A percentile compares a stretch with the other conserved stretches of the same genome.
These are phyloP conservation scores for Drosophila quadrilineata DNA, from an alignment of 1,140 invertebrate genomes.

Conservation along the genomic window DNA sequence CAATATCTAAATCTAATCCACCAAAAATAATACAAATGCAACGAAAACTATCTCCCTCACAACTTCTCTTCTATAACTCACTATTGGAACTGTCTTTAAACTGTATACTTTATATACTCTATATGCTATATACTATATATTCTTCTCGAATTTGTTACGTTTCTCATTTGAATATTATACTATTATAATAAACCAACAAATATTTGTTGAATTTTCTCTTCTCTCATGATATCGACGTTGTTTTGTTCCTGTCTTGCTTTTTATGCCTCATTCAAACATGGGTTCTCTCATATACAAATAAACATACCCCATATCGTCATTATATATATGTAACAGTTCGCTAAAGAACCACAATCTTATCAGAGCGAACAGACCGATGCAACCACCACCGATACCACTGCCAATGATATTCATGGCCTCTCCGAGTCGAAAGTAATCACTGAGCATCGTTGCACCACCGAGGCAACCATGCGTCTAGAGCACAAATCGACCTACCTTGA, in stretches of 20 bases:
- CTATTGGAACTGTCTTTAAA: constrained; percentile 20
- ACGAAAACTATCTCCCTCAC: constrained; percentile 17
- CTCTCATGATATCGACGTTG: constrained; percentile 75
- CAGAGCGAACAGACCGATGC: constrained; percentile 60
- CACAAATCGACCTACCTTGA: constrained; percentile 77
- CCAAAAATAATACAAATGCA: constrained; percentile 35
- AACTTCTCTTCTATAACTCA: constrained; percentile 11
- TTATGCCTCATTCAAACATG: constrained; percentile 25
- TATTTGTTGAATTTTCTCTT: constrained; percentile 76
- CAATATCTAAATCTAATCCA: constrained; percentile 57
- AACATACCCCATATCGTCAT: not conserved
- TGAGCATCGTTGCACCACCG: constrained; percentile 81
- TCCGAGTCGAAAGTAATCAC: constrained; percentile 80
- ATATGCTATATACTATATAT: constrained; percentile 15
- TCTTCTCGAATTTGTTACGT: constrained; percentile 54
- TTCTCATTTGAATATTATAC: constrained; percentile 20
- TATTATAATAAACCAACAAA: constrained; percentile 53
- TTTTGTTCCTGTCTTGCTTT: constrained; percentile 76
- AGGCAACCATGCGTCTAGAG: constrained; percentile 81
- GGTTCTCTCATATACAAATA: constrained; percentile 22
- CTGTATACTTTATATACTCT: constrained; percentile 13
- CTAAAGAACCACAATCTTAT: constrained; percentile 58
- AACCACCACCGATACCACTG: constrained; percentile 59
- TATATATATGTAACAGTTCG: constrained; percentile 26
- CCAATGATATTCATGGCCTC: constrained; percentile 75